Conservation (phyloP, 1,140 invertebrate genomes). For the Phthorimaea operculella region DNA sequence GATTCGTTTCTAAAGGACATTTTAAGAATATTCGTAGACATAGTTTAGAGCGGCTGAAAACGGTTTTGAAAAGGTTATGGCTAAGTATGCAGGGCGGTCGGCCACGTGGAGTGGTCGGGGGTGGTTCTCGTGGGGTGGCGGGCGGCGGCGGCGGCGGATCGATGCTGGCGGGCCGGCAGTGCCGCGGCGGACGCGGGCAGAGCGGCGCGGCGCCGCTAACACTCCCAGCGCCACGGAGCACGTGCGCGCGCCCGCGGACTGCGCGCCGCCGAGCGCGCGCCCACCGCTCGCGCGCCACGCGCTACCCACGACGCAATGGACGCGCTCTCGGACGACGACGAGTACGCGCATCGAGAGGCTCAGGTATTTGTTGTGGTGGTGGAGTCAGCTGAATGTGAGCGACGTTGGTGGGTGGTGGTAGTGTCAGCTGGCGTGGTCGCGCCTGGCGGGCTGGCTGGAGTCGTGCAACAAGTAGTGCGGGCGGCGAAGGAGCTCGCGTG, state of each 20-base stretch:
- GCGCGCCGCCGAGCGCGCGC: slow-evolving; percentile 46
- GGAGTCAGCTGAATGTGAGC: neutral
- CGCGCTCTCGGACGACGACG: slow-evolving; percentile 62
- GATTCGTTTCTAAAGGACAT: no score
- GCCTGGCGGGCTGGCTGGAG: slow-evolving; percentile 7
- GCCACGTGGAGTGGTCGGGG: slow-evolving; percentile 28
- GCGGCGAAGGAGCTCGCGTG: slow-evolving; percentile 38
- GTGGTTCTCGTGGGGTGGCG: neutral
- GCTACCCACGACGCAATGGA: slow-evolving; percentile 40
- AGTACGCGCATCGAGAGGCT: slow-evolving; percentile 47
- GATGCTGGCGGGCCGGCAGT: slow-evolving; percentile 49
- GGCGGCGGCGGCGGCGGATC: slow-evolving; percentile 30
- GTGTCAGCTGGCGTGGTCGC: neutral
- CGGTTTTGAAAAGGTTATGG: slow-evolving; percentile 14
- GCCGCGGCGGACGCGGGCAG: slow-evolving; percentile 55
- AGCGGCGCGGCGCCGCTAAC: slow-evolving; percentile 46
- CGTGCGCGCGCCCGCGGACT: slow-evolving; percentile 51
- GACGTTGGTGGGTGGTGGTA: neutral
- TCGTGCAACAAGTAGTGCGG: slow-evolving; percentile 49
- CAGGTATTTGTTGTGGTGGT: slow-evolving; percentile 36
- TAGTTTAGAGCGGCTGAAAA: no score
- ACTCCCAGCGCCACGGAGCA: slow-evolving; percentile 45
- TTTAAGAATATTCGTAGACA: no score
- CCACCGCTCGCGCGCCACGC: slow-evolving; percentile 28
- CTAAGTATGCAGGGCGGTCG: slow-evolving; percentile 17